Conservation (phyloP, 2,113 vertebrate genomes). For the Vulpes lagopus region DNA sequence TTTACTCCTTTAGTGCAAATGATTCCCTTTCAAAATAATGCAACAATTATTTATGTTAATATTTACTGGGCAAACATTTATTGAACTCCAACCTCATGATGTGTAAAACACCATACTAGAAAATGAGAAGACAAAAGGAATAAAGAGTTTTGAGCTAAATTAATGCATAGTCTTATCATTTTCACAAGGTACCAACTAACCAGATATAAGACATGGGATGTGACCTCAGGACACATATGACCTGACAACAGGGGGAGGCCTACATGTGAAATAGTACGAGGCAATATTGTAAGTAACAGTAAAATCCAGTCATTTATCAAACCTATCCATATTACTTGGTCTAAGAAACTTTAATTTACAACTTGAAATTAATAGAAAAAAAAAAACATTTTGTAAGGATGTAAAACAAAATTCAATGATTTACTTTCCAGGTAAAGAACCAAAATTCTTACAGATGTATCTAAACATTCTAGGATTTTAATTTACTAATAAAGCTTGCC, state of each 20-base stretch:
- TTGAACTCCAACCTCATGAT: not conserved
- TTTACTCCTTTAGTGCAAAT: not conserved
- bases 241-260: not conserved
- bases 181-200: not conserved
- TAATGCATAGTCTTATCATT: not conserved
- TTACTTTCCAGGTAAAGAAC: not conserved
- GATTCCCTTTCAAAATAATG: not conserved
- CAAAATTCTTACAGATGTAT: not conserved
- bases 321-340: not conserved
- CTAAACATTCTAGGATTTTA: slow-evolving; percentile 20
- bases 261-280: not conserved
- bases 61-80: not conserved
- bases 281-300: not conserved
- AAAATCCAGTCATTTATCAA: not conserved
- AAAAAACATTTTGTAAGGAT: not conserved
- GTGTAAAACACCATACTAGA: not conserved
- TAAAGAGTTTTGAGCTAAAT: not conserved
- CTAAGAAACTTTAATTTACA: not conserved
- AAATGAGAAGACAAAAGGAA: not conserved
- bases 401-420: not conserved
- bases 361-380: not conserved
- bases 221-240: not conserved
- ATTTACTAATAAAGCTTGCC: not conserved
- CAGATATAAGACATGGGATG: not conserved
- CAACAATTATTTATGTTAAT: not conserved